phyloP scores from a whole-genome alignment of 2,888 invertebrate genomes.

The Meandrusa payeni region DNA sequence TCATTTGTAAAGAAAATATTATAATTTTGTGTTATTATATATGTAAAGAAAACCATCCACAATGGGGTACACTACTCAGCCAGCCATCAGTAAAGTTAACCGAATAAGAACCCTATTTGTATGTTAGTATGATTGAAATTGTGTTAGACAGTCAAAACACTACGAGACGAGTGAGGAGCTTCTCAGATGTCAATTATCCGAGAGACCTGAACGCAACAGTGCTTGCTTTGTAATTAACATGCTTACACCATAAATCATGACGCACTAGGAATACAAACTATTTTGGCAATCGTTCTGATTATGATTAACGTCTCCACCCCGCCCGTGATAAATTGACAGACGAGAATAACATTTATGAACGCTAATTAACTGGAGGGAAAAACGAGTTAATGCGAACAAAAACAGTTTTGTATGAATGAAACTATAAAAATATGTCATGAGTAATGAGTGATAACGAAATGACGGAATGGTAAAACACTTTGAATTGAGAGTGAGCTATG shows the following conservation, averaged over 20 bases:
- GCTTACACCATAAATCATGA: conserved; percentile 57
- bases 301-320: conserved; percentile 47
- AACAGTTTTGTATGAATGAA: conserved; percentile 12
- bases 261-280: conserved; percentile 62
- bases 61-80: conserved; percentile 4
- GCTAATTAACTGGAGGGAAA: conserved; percentile 13
- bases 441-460: conserved; percentile 10
- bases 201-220: conserved; percentile 42
- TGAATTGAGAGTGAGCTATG: conserved; percentile 6
- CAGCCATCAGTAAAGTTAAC: no score
- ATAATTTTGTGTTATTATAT: no score
- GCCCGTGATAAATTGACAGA: conserved; percentile 63
- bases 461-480: conserved; percentile 8
- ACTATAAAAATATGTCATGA: conserved; percentile 5
- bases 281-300: conserved; percentile 69
- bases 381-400: conserved; percentile 27
- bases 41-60: background rate
- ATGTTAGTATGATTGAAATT: no score
- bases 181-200: conserved; percentile 36
- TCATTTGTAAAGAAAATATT: no score
- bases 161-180: conserved; percentile 8
- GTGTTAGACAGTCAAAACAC: no score
- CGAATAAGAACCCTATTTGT: no score
- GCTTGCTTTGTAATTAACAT: conserved; percentile 56
- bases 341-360: conserved; percentile 58